A percentile compares a stretch with the other conserved stretches of the same genome.
Conservation (phyloP, 2,797 vertebrate genomes). For the Loris lydekkerianus region DNA sequence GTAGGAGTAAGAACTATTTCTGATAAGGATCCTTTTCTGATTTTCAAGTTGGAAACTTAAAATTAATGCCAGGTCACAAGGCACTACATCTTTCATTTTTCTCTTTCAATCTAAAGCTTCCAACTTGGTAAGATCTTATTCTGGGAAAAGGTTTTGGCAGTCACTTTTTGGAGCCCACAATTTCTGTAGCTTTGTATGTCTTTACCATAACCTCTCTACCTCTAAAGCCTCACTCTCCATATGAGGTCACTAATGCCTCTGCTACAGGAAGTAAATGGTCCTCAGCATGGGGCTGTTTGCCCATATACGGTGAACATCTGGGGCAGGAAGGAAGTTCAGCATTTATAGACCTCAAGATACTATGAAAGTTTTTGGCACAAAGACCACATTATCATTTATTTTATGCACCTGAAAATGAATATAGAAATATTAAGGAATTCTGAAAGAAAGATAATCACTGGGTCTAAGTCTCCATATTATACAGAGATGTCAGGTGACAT, state of each 20-base stretch:
- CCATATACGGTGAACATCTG: constrained; percentile 5
- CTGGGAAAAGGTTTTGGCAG: constrained; percentile 75
- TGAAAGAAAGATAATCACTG: not conserved
- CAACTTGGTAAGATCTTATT: constrained; percentile 51
- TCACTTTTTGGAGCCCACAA: constrained; percentile 67
- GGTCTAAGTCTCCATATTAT: not conserved
- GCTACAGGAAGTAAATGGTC: constrained; percentile 51
- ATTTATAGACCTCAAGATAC: not conserved
- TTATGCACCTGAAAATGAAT: not conserved
- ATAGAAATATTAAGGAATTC: not conserved
- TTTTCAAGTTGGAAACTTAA: constrained; percentile 56
- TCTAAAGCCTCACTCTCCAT: constrained; percentile 63
- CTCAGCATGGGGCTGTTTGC: constrained; percentile 15
- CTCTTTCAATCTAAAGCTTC: constrained; percentile 71
- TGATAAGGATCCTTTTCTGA: constrained; percentile 29
- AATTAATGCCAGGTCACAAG: constrained; percentile 61
- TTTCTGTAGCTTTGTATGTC: constrained; percentile 73
- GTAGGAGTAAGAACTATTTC: constrained; percentile 33
- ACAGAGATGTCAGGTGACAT: not conserved
- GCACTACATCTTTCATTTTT: constrained; percentile 53
- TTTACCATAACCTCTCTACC: constrained; percentile 52
- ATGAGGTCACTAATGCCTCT: constrained; percentile 67
- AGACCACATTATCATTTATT: constrained; percentile 4
- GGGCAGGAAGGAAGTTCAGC: not conserved
- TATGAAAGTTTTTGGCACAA: not conserved